Base-by-base conservation (phyloP, 2,797 vertebrate species). In the Phrynocephalus forsythii region DNA sequence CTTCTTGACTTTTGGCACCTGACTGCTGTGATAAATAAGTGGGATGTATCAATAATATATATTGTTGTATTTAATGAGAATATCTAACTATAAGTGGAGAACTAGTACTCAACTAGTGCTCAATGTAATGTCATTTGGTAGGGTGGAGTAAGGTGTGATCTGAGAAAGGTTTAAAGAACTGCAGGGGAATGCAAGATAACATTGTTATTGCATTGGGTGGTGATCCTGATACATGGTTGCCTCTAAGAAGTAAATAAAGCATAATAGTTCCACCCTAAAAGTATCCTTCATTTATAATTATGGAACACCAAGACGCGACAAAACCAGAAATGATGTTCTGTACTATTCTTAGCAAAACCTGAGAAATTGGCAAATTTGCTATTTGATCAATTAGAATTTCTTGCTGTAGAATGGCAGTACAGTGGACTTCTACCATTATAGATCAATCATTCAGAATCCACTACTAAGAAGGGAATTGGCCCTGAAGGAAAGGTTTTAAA, bases 361-460 rank as follows among this genome's bases (percentile, higher is more conserved):
- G 72, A 73, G 52, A 80, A 80, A 81, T 73, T 52, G 20, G 26
- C 38, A n/a, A 48, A 60, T 2, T 11, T 79, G 18, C n/a, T 10
- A 33, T 56, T 3, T 60, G 20, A n/a, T 73, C 18, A 38, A 10
- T 71, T 72, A 38, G 33, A 1, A 30, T 10, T 75, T 76, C 26
- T 63, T 63, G 60, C 60, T 63, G 18, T 16, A 63, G 60, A 63
- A 63, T 63, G 60, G 60, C 60, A 63, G 18, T 63, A 63, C 60
- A 78, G 66, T 30, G 50, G 66, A 83, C 48, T 6, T 71, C 66
- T 24, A 26, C 44, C 56, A 38, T n/a, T 56, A 67, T 52, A 52
- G 73, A 73, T 73, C 63, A 26, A 50, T 67, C 50, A 84, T 77
- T 84, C 71, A 88, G 9, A 52, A 68, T 44, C 33, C 50, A 48